Conservation (phyloP, 1,140 invertebrate genomes). For the Batillaria attramentaria region DNA sequence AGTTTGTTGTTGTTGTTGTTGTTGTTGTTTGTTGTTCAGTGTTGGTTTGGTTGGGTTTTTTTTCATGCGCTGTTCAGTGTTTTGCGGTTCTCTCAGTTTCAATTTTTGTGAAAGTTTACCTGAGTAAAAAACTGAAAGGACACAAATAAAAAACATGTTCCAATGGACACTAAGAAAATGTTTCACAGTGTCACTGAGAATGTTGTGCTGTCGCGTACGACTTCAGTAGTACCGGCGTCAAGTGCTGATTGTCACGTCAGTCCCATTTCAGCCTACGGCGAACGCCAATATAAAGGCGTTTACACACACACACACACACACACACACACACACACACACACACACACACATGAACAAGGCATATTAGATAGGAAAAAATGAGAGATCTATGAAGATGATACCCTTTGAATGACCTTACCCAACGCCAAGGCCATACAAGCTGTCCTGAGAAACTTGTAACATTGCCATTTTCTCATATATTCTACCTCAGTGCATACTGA, state of each 20-base stretch:
- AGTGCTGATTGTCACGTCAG: not conserved
- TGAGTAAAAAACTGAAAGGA: not conserved
- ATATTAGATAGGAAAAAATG: too few relatives aligned
- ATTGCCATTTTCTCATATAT: not conserved
- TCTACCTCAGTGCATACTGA: too few relatives aligned
- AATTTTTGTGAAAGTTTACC: not conserved
- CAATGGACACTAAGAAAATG: not conserved
- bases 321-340: not conserved
- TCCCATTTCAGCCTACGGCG: not conserved
- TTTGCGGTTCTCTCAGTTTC: not conserved
- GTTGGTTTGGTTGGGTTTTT: not conserved
- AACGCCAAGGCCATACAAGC: too few relatives aligned
- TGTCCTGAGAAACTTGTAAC: not conserved
- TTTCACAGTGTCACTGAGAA: not conserved
- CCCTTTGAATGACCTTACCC: too few relatives aligned
- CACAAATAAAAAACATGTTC: not conserved
- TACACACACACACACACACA: not conserved
- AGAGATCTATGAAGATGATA: too few relatives aligned
- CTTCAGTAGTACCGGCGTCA: not conserved
- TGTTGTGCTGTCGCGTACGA: not conserved
- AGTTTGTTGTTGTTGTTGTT: not conserved
- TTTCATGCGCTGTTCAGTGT: not conserved
- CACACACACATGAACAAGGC: constrained; percentile 4
- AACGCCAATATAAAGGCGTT: not conserved
- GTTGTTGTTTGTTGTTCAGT: not conserved